Evolutionary conservation across 1,140 invertebrate species (phyloP), one percentile per base, ranked within the genome.

Genomic region (Drosophila serrata): DNA sequence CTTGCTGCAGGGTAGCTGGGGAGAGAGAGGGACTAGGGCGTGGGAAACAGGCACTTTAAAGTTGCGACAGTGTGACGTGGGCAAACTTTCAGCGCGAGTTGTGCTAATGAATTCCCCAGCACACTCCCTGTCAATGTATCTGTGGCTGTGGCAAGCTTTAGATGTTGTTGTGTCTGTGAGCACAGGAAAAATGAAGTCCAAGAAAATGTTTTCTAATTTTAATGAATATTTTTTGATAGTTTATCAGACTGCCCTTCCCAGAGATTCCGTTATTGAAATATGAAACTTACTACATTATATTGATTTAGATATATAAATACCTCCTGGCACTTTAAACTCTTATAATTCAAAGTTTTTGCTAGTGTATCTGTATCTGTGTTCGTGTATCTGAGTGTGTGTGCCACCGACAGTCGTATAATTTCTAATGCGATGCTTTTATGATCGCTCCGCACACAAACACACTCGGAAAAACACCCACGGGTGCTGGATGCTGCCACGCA

Each of bases 351-450:
- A 15, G 17, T 53, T 53, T 53, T 12, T 53, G 2, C 2, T 24
- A 24, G 53, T 39, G 53, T 39, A 56, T 4, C 19, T 22, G 17
- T 43, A 31, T 58, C 39, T 59, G 48, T 13, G 53, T 51, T 22
- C 31, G 0, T 64, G 37, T 48, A 48, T 62, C 19, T 59, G 40
- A 45, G 68, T 15, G 39, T 65, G 39, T 65, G 22, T 81, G 79
- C 48, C 79, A 65, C 62, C 60, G 81, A 77, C 67, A 84, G 82
- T 81, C 82, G 76, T 88, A 88, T 88, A 90, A 88, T 88, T 88
- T 88, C 85, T 90, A 88, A 88, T 90, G 84, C 79, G 84, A 68
- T 79, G 82, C 73, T 88, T 90, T 88, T 90, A 88, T 88, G 84
- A 81, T 77, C 69, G 82, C 55, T 22, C 45, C 70, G 68, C 75